Evolutionary conservation across 2,888 invertebrate species (phyloP).

Genomic region (Hyposoter dolosus): DNA sequence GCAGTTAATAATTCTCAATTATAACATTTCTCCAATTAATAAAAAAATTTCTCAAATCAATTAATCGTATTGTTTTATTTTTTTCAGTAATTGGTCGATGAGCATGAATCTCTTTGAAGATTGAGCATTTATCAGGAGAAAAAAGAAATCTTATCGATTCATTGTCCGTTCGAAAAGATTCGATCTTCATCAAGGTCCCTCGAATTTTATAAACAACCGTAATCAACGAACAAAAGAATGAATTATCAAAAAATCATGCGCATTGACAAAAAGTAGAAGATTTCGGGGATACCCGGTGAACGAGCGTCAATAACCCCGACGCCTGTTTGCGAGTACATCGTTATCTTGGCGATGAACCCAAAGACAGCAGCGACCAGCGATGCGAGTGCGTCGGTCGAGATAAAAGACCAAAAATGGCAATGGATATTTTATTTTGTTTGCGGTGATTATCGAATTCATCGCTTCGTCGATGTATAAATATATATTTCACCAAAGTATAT

Average conservation of each 20-base stretch:
- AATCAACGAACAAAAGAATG: constrained; percentile 11
- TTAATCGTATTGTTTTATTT: background rate
- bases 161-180: background rate
- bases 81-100: background rate
- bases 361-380: background rate
- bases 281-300: background rate
- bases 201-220: background rate
- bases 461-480: constrained; percentile 33
- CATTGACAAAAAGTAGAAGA: constrained; percentile 5
- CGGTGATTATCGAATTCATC: constrained; percentile 67
- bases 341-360: constrained; percentile 35
- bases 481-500: constrained; percentile 47
- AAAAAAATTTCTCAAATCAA: background rate
- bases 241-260: background rate
- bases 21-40: background rate
- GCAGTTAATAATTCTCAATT: constrained; percentile 5
- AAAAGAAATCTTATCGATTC: constrained; percentile 18
- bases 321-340: background rate
- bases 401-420: constrained; percentile 33
- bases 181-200: constrained; percentile 15
- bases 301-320: background rate
- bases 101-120: background rate
- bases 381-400: constrained; percentile 8
- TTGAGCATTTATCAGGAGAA: background rate
- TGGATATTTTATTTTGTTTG: constrained; percentile 56